Base-by-base conservation (phyloP, 2,797 vertebrate genomes). In the Loris lydekkerianus region DNA sequence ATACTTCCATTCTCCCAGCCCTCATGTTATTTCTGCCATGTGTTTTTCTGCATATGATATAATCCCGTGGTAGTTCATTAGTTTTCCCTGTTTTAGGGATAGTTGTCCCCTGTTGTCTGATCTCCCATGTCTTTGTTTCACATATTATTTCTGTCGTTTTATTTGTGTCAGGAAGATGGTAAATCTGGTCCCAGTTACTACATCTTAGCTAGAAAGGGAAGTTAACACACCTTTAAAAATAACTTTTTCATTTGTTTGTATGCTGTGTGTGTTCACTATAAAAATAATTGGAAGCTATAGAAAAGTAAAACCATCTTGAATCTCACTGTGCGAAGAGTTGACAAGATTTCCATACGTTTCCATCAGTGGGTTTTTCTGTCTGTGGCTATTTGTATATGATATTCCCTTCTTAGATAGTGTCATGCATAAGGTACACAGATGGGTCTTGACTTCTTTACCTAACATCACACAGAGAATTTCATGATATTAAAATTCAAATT, bases 21-120 rank as follows among this genome's bases (percentile, higher is more conserved):
- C 63, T 40, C n/a, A 13, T 7, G 53, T 5, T 29, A 21, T 46
- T 40, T 73, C 53, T 37, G 46, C n/a, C 20, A 23, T 3, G 21
- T 3, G 0, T 23, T 15, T 40, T 43, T 29, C 58, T 60, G 10
- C 8, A 3, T 5, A 13, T 2, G 7, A n/a, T 9, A 14, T 17
- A 34, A 43, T 60, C 60, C 37, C 49, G 3, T 0, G 13, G 21
- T 1, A 9, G 18, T 20, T 53, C 3, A 15, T 17, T 20, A 21
- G 5, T 17, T 18, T 46, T 46, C 49, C 5, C 0, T 37, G 2
- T 43, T 43, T 37, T 3, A 23, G 9, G 37, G 63, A 31, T 31
- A 27, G 29, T 29, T 31, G 21, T 46, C 37, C 25, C 67, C 0
- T 21, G 58, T 25, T 60, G n/a, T 40, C 65, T 34, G 27, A 23